These are phyloP conservation scores for Numida meleagris DNA, from an alignment of 2,113 vertebrate species.

Conservation along the genomic window DNA sequence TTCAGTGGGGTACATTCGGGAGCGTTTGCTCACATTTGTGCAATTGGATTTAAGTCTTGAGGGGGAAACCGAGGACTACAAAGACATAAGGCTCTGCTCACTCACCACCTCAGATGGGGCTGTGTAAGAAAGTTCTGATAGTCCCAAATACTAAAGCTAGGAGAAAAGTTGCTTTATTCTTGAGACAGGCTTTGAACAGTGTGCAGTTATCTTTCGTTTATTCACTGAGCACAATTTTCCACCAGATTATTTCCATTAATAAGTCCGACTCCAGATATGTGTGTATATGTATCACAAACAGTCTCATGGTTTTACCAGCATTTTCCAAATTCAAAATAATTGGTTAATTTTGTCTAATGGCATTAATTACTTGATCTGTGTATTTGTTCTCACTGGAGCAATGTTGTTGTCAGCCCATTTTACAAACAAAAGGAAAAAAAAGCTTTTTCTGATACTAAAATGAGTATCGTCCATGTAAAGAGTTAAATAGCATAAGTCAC, in stretches of 20 bases:
- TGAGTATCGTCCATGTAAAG: background rate
- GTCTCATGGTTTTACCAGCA: background rate
- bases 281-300: background rate
- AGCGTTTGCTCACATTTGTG: background rate
- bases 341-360: background rate
- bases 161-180: background rate
- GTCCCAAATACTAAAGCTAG: background rate
- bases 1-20: background rate
- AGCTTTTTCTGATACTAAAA: background rate
- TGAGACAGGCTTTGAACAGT: background rate
- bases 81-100: background rate
- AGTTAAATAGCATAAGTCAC: background rate
- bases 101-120: fast-evolving
- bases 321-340: background rate
- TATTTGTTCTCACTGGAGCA: background rate
- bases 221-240: background rate
- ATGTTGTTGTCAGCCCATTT: background rate
- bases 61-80: background rate
- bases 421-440: background rate
- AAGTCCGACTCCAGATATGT: background rate
- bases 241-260: background rate
- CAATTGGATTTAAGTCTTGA: background rate
- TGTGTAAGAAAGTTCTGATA: background rate
- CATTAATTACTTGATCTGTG: background rate
- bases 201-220: background rate